Conservation (phyloP, 2,113 vertebrate genomes). For the Ranitomeya imitator region DNA sequence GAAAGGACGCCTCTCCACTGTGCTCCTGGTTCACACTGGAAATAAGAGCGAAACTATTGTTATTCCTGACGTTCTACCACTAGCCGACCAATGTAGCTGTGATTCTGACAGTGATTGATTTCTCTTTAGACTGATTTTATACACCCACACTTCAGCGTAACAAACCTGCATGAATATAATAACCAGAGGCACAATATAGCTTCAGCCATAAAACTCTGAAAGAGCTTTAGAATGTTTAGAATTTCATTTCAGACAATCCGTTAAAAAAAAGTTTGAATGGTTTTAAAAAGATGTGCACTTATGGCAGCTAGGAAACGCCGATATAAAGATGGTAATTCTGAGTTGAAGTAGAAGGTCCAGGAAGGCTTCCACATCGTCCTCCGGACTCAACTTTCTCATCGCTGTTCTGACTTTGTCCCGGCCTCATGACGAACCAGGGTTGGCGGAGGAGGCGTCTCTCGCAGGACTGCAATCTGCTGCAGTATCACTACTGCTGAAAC, state of each 20-base stretch:
- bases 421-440: no score
- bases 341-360: no score
- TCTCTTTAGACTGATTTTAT: constrained; percentile 38
- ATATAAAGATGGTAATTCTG: neutral
- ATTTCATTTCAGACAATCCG: neutral
- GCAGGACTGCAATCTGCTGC: no score
- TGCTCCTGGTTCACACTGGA: constrained; percentile 50
- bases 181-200: neutral
- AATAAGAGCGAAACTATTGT: constrained; percentile 42
- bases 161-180: constrained; percentile 41
- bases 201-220: neutral
- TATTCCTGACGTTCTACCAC: constrained; percentile 44
- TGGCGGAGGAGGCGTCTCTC: no score
- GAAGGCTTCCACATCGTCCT: no score
- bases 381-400: no score
- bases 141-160: constrained; percentile 43
- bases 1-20: constrained; percentile 59
- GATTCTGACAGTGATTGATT: constrained; percentile 51
- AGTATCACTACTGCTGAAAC: no score
- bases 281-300: neutral
- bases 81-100: constrained; percentile 25
- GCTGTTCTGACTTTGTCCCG: no score
- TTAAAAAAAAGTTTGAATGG: neutral
- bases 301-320: neutral
- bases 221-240: neutral